Conservation (phyloP, 1,140 invertebrate species). For the Acromyrmex heyeri region DNA sequence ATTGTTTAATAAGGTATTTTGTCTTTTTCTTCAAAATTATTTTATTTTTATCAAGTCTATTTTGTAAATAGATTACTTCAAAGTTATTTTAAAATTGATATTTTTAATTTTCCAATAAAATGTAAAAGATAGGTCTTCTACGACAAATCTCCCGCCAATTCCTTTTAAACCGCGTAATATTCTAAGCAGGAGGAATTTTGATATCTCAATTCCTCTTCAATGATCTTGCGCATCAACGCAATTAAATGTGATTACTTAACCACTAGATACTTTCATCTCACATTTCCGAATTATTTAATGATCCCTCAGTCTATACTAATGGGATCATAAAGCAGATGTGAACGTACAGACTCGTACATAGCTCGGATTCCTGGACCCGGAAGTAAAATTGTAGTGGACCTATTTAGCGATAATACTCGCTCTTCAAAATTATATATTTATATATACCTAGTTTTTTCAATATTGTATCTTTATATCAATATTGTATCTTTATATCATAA, state of each 20-base stretch:
- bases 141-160: neutral
- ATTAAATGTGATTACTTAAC: conserved; percentile 60
- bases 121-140: neutral
- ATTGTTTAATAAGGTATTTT: no score
- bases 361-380: conserved; percentile 34
- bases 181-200: conserved; percentile 13
- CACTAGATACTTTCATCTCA: conserved; percentile 76
- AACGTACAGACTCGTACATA: conserved; percentile 20
- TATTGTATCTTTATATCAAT: conserved; percentile 17
- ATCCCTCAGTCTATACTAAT: conserved; percentile 13
- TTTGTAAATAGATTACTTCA: neutral
- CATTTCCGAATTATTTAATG: conserved; percentile 57
- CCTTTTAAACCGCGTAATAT: conserved; percentile 7
- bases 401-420: neutral
- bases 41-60: neutral
- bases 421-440: conserved; percentile 29
- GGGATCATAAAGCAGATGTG: conserved; percentile 13
- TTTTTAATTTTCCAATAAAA: neutral
- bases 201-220: neutral
- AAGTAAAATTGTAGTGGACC: conserved; percentile 20
- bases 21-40: no score
- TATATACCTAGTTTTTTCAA: conserved; percentile 11
- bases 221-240: conserved; percentile 16
- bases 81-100: conserved; percentile 7
- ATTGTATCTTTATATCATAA: conserved; percentile 24